Conservation (phyloP, 2,797 vertebrate species). For the Poeciliopsis turneri region DNA sequence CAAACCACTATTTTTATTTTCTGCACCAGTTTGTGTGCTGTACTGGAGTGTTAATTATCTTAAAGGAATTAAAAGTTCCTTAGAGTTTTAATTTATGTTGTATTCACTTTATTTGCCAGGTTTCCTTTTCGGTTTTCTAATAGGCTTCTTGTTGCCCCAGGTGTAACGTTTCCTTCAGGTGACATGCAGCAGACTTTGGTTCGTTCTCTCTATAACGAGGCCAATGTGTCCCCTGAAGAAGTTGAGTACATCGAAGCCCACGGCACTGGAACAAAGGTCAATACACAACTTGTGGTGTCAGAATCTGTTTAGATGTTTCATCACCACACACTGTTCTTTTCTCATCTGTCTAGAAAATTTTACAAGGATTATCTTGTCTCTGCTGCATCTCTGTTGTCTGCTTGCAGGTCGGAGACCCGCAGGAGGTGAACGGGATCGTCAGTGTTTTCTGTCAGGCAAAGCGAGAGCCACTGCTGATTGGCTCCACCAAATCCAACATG, state of each 20-base stretch:
- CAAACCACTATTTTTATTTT: neutral
- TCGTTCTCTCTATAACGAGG: constrained; percentile 83
- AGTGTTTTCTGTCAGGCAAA: constrained; percentile 83
- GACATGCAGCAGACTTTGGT: constrained; percentile 87
- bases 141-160: constrained; percentile 65
- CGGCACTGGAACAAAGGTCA: constrained; percentile 97
- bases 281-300: neutral
- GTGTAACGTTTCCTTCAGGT: constrained; percentile 96
- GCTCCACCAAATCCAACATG: constrained; percentile 99
- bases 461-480: constrained; percentile 87
- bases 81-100: neutral
- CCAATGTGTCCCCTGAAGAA: constrained; percentile 79
- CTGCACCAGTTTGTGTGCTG: neutral
- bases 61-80: neutral
- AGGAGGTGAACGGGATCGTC: constrained; percentile 90
- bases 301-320: neutral
- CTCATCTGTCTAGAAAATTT: neutral
- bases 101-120: neutral
- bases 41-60: neutral
- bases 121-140: neutral
- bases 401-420: constrained; percentile 92
- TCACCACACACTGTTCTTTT: neutral
- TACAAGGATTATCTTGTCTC: neutral
- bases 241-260: constrained; percentile 96
- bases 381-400: constrained; percentile 12